Base-by-base conservation (phyloP, 1,140 invertebrate genomes). In the Drosophila seguyi region DNA sequence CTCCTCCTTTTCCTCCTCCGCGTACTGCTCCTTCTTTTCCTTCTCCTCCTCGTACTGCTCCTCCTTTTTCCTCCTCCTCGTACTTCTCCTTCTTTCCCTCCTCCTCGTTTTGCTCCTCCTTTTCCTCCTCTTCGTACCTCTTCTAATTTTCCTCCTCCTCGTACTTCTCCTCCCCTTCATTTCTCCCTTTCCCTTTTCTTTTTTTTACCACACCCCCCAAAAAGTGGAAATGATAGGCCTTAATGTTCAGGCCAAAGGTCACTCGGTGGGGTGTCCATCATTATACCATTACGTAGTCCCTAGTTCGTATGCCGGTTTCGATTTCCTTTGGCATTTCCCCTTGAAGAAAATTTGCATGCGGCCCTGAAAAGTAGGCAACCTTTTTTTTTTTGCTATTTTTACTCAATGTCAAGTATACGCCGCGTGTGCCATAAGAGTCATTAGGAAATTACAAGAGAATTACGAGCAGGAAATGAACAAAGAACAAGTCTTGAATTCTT, bases 301-400 rank as follows among this genome's bases (percentile, higher is more conserved):
- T 14, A 52, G 13, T 22, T 20, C 4, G 29, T 20, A 34, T 14
- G 34, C 4, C 31, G 34, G 50, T n/a, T 75, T 66, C 39, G 52
- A 25, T 76, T 67, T 44, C 47, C 22, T n/a, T 25, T 41, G n/a
- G 18, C 38, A 16, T 38, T 3, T 0, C 3, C 3, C 6, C 22
- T 50, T 18, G 27, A 7, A 7, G 27, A 4, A 14, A 52, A 42
- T 65, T 74, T 57, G 16, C 65, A 25, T 27, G 25, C 10, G 36
- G 20, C 74, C 62, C 73, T 47, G 16, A 58, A 55, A 68, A 68
- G 73, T 68, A 68, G 62, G 62, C 73, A 67, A 67, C 34, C 3
- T 18, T 34, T 25, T 75, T 48, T 14, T 38, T 2, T 4, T 11
- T 1, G 4, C 2, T 22, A 31, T 29, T 25, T 20, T 44, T 7